Conservation (phyloP, 2,797 vertebrate species). For the Numenius phaeopus region DNA sequence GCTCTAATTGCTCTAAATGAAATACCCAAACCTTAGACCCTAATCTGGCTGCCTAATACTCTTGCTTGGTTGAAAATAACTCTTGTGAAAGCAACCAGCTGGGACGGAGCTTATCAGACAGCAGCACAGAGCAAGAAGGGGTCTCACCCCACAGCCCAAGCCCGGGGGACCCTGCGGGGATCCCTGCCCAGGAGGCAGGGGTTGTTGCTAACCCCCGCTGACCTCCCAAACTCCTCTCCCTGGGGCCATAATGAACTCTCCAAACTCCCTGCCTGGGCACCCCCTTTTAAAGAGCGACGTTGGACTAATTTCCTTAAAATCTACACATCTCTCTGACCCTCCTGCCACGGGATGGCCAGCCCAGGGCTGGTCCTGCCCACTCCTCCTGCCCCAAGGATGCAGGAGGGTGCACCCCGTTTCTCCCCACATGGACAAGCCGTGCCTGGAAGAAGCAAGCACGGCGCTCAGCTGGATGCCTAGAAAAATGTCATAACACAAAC, state of each 20-base stretch:
- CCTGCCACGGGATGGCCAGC: not conserved
- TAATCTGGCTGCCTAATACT: slow-evolving; percentile 44
- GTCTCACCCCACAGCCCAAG: not conserved
- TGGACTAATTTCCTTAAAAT: not conserved
- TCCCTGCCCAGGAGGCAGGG: not conserved
- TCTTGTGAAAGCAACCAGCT: slow-evolving; percentile 54
- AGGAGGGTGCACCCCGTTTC: not conserved
- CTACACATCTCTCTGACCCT: not conserved
- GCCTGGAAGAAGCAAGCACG: not conserved
- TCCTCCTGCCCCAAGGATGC: not conserved
- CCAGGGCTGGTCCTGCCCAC: not conserved
- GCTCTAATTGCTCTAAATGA: slow-evolving; percentile 54
- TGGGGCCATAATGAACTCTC: not conserved
- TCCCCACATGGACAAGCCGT: not conserved
- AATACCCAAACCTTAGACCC: slow-evolving; percentile 24
- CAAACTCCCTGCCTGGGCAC: not conserved
- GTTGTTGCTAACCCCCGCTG: not conserved
- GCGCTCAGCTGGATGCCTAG: not conserved
- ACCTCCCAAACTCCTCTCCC: not conserved
- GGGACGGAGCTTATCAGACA: slow-evolving; percentile 13
- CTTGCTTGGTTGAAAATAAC: slow-evolving; percentile 27
- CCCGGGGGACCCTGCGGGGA: not conserved
- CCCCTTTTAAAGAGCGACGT: not conserved
- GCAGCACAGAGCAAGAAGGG: fast-evolving
- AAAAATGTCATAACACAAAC: not conserved